These are phyloP conservation scores for Scolanthus callimorphus DNA, from an alignment of 92 coral and sea anemone species.

Conservation along the genomic window DNA sequence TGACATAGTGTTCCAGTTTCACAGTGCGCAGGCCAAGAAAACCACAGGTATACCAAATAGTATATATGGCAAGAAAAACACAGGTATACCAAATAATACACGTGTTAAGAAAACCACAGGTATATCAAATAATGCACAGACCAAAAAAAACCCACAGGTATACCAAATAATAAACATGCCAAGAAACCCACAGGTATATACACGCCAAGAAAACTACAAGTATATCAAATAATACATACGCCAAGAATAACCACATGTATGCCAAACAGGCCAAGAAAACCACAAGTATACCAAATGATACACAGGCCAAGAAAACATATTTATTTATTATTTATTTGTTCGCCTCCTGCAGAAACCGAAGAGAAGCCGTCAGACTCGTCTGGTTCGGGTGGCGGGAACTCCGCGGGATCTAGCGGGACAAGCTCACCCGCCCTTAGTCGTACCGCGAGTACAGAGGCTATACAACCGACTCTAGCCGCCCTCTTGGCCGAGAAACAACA, in stretches of 20 bases:
- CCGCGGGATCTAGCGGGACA: too few relatives aligned
- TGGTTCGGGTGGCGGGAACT: too few relatives aligned
- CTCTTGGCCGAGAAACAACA: constrained; percentile 1
- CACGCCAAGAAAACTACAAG: constrained; percentile 57
- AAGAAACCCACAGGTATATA: too few relatives aligned
- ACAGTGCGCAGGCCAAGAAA: constrained; percentile 68
- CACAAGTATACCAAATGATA: not conserved
- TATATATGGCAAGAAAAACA: constrained; percentile 51
- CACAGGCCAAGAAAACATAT: too few relatives aligned
- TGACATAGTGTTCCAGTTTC: constrained; percentile 91
- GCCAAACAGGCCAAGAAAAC: constrained; percentile 54
- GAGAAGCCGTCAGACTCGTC: too few relatives aligned
- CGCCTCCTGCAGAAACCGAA: too few relatives aligned
- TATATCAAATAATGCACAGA: not conserved
- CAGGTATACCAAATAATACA: not conserved
- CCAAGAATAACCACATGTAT: constrained; percentile 38
- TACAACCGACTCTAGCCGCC: constrained; percentile 6
- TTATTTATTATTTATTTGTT: constrained; percentile 24
- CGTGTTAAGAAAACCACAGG: constrained; percentile 49
- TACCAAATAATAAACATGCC: too few relatives aligned
- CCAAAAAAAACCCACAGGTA: constrained; percentile 34
- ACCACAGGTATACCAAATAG: constrained; percentile 1
- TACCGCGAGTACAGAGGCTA: too few relatives aligned
- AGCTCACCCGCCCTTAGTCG: too few relatives aligned
- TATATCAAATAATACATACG: not conserved